Conservation (phyloP, 2,888 invertebrate species). For the Aspidiotus destructor region DNA sequence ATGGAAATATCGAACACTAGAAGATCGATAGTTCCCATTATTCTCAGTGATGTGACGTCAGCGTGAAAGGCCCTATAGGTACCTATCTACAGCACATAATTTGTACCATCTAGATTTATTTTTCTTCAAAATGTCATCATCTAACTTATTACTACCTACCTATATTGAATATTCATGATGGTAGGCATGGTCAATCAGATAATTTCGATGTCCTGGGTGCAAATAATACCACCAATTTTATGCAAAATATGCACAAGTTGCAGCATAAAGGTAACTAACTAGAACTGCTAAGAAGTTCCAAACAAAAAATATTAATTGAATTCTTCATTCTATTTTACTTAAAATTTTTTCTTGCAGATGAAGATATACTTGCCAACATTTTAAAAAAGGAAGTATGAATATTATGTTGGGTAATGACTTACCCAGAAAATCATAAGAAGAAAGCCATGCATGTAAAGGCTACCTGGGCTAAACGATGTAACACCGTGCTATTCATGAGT, state of each 20-base stretch:
- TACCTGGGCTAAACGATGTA: constrained; percentile 91
- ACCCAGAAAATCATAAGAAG: constrained; percentile 74
- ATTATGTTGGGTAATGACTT: constrained; percentile 96
- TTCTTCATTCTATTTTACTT: no score
- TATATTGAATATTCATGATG: no score
- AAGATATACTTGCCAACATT: constrained; percentile 60
- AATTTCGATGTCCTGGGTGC: no score
- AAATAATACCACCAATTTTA: background rate
- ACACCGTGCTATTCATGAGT: constrained; percentile 79
- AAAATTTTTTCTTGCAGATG: constrained; percentile 43
- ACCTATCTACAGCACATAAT: no score
- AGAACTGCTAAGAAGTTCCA: no score
- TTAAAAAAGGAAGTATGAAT: constrained; percentile 69
- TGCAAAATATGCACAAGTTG: background rate
- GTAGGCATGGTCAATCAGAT: background rate
- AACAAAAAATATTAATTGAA: background rate
- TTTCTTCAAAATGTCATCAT: no score
- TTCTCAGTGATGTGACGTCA: no score
- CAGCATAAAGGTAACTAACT: constrained; percentile 6
- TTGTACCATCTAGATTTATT: no score
- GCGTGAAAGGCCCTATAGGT: no score
- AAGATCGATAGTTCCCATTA: no score
- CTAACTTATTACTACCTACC: no score
- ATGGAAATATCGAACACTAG: no score
- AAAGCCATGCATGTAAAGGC: constrained; percentile 88